Base-by-base conservation (phyloP, 2,113 vertebrate species). In the Actenoides hombroni region DNA sequence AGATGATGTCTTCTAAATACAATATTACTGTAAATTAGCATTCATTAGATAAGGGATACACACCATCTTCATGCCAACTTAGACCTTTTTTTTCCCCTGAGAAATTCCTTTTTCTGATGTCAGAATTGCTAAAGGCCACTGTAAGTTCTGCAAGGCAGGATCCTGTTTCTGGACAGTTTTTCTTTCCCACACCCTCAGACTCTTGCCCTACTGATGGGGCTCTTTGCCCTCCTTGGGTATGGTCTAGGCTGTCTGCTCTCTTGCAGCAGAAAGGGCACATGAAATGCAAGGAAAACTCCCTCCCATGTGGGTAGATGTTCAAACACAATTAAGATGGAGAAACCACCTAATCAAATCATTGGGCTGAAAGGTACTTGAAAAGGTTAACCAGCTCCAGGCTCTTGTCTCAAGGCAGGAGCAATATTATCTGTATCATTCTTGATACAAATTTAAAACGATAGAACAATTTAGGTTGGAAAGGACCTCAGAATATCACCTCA, bases 201-300 rank as follows among this genome's bases (percentile, higher is more conserved):
- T 20, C 49, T 49, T 19, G 6, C 20, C 16, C 31, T 61, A 24
- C 25, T 83, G n/a, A 10, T 57, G 40, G 46, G 37, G 51, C 16
- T 84, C 57, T 78, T 61, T 53, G 35, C 7, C 74, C 21, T 86
- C 19, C 51, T 51, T 35, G 54, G 40, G 23, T 35, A 11, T 11
- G 12, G 15, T 16, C 48, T 28, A 53, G 44, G 40, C 37, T 16
- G 29, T 31, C 61, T 40, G 33, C 76, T 90, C 68, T 61, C 8
- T 57, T 1, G 2, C 42, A 86, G 71, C 76, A 51, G 59, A 80
- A 48, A 71, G 8, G 14, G 11, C 19, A 26, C 0, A 0, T 2
- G 54, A 61, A 86, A 53, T 13, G 48, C 57, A 59, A 80, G 40
- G 40, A 59, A 77, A 73, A 63, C 40, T 44, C 39, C 11, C 29